Percentiles rank a stretch among this genome's conserved stretches.
Conservation (phyloP, 2,888 invertebrate species). For the Chloroclystis v-ata region DNA sequence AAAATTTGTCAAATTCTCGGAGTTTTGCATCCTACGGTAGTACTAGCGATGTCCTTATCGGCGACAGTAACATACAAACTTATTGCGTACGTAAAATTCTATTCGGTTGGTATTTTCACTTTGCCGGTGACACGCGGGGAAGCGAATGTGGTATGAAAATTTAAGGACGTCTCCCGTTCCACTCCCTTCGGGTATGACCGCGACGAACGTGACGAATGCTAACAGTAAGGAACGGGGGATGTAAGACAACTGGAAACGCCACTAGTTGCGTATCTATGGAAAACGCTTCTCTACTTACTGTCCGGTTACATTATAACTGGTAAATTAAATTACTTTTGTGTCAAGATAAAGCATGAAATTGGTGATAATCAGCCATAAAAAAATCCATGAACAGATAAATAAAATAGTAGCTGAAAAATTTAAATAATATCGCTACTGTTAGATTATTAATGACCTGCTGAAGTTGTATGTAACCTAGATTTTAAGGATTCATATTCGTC, state of each 20-base stretch:
- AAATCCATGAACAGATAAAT: no score
- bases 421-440: no score
- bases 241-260: slow-evolving; percentile 28
- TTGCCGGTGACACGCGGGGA: slow-evolving; percentile 43
- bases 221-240: slow-evolving; percentile 29
- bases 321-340: no score
- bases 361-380: no score
- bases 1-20: no score
- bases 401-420: no score
- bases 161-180: slow-evolving; percentile 56
- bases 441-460: no score
- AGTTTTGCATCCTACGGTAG: slow-evolving; percentile 3
- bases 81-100: slow-evolving; percentile 47
- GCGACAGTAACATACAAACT: slow-evolving; percentile 21
- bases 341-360: no score
- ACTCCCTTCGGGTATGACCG: slow-evolving; percentile 61
- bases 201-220: slow-evolving; percentile 56
- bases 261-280: no score
- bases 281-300: not conserved
- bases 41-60: not conserved
- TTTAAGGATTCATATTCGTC: no score
- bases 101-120: slow-evolving; percentile 64
- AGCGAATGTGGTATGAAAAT: slow-evolving; percentile 56
- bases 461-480: no score
- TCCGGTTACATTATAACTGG: no score